Evolutionary conservation across 2,888 invertebrate genomes (phyloP), one percentile per base, ranked within the genome.

Genomic region (Synergus japonicus): DNA sequence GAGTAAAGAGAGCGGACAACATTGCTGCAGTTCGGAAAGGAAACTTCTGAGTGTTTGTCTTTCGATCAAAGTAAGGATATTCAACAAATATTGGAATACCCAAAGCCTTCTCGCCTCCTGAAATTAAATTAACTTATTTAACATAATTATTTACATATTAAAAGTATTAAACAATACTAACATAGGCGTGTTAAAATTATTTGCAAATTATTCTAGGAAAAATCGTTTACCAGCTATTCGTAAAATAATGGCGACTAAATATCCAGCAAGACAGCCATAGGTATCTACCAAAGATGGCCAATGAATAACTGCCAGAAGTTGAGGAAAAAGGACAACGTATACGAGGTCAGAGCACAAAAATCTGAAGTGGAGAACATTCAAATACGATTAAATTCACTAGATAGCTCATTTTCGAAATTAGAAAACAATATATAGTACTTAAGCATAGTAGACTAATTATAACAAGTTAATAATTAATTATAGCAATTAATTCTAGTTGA

Each of bases 251-350:
- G 94, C 94, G 1, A 93, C 90, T 49, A 93, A 87, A 87, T 93
- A 94, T 10, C 93, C 93, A 2, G 93, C 91, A 4, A 96, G 91
- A 65, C 95, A 95, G 15, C 96, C 96, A 86, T 96, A 96, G 1
- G 95, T 95, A 90, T 96, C 96, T 84, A 94, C 94, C 81, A 93
- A 91, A 37, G 93, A 92, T n/a, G 93, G 92, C 92, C 94, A 93
- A 90, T 96, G 95, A 60, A 96, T 93, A 44, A 95, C 95, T 77
- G 95, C 94, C 58, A 95, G 91, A 15, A 96, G 93, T 92, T 96
- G 96, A 0, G 96, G 96, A 89, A 96, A 96, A 54, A 96, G 93
- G 80, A 96, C 94, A 80, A 96, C 95, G 91, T 95, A 96, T 83
- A 96, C 95, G 78, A 96, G 92, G 89, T 96, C 96, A 41, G 95